A percentile compares a stretch with the other conserved stretches of the same genome.
phyloP scores from a whole-genome alignment of 2,888 invertebrate species.

The Chrysolina americana region DNA sequence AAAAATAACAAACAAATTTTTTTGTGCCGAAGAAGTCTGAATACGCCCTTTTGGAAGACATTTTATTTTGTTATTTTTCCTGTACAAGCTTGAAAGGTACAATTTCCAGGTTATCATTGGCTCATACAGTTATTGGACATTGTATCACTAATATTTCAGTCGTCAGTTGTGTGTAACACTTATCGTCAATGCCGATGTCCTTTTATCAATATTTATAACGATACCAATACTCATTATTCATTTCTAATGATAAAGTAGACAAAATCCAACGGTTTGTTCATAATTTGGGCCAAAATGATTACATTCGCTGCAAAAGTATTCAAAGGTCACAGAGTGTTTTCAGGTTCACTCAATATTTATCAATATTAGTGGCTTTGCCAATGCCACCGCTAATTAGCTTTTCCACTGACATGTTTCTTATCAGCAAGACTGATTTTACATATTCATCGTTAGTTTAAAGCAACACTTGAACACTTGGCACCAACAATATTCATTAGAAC shows the following conservation, averaged over 20 bases:
- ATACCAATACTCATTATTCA: constrained; percentile 17
- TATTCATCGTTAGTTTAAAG: too few relatives aligned
- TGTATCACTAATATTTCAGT: background rate
- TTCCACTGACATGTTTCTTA: background rate
- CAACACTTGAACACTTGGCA: too few relatives aligned
- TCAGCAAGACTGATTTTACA: background rate
- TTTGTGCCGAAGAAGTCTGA: too few relatives aligned
- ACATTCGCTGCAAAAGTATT: constrained; percentile 2
- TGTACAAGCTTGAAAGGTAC: background rate
- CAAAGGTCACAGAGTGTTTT: constrained; percentile 8
- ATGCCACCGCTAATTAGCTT: constrained; percentile 10
- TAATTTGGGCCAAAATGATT: constrained; percentile 7
- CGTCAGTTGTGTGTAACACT: constrained; percentile 5
- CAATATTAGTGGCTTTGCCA: constrained; percentile 3
- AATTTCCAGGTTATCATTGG: background rate
- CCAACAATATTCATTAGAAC: too few relatives aligned
- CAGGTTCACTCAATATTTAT: constrained; percentile 21
- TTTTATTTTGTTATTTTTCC: background rate
- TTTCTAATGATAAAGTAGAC: constrained; percentile 9
- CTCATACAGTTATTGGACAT: background rate
- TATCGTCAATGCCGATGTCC: constrained; percentile 17
- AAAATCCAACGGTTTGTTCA: constrained; percentile 12
- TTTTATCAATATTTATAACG: constrained; percentile 18
- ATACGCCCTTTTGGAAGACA: too few relatives aligned
- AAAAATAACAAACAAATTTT: background rate